Conservation (phyloP, 2,113 vertebrate genomes). For the Dicrurus megarhynchus region DNA sequence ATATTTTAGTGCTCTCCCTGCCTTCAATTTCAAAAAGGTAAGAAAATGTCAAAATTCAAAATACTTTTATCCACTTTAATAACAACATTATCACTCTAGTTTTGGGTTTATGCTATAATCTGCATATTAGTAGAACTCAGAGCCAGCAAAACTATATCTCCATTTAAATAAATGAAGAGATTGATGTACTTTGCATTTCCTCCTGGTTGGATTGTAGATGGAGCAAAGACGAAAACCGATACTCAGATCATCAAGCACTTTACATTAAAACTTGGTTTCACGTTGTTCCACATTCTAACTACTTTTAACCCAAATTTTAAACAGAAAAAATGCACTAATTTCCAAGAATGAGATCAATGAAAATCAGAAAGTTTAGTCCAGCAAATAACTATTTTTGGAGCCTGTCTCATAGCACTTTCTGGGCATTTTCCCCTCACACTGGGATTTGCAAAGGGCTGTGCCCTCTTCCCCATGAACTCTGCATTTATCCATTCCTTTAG, state of each 20-base stretch:
- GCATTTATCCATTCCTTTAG: background rate
- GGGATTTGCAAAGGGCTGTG: background rate
- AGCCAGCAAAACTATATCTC: background rate
- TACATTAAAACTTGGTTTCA: background rate
- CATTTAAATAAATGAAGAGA: background rate
- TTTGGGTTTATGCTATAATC: background rate
- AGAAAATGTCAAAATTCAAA: background rate
- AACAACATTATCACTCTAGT: background rate
- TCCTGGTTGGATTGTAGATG: background rate
- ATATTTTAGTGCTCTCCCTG: background rate
- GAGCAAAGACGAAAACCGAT: rapidly evolving
- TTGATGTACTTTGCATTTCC: background rate
- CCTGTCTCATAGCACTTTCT: background rate
- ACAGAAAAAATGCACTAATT: background rate
- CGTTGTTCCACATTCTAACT: background rate
- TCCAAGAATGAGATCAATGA: background rate
- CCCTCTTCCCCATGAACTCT: background rate
- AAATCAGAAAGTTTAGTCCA: background rate
- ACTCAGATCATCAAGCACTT: background rate
- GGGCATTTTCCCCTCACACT: background rate
- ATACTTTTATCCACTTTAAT: background rate
- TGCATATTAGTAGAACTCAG: background rate
- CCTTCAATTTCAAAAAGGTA: background rate
- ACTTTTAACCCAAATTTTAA: background rate
- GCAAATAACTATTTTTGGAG: background rate